Conservation (phyloP, 2,113 vertebrate genomes). For the Nycticryphes semicollaris region DNA sequence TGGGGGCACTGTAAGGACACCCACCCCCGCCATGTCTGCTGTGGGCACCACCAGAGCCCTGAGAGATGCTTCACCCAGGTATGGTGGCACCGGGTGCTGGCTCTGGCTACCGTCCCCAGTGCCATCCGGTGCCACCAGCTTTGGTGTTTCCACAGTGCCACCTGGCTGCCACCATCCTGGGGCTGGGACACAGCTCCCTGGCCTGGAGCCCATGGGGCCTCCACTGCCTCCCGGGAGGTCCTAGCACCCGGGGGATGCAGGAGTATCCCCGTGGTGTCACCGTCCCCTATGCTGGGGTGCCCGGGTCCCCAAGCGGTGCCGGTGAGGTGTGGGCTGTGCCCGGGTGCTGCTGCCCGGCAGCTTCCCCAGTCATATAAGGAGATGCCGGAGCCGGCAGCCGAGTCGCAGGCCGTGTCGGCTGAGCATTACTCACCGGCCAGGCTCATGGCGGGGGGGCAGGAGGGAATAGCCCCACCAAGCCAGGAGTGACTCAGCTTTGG, state of each 20-base stretch:
- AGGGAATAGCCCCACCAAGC: not conserved
- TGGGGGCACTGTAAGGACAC: no score
- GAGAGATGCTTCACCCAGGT: not conserved
- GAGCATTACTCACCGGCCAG: constrained; percentile 64
- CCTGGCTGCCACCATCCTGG: constrained; percentile 41
- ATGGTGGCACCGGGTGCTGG: accelerated
- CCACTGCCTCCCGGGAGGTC: accelerated
- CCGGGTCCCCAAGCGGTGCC: accelerated
- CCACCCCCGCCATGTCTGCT: no score
- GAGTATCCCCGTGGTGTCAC: no score
- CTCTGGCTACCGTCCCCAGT: not conserved
- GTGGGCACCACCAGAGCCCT: not conserved
- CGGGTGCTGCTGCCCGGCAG: not conserved
- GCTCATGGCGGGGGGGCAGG: not conserved
- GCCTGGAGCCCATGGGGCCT: accelerated
- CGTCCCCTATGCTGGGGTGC: accelerated
- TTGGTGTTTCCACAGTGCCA: constrained; percentile 62
- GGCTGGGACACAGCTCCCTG: not conserved
- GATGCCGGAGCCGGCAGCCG: constrained; percentile 29
- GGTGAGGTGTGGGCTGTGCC: not conserved
- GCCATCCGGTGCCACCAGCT: not conserved
- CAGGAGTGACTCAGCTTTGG: constrained; percentile 43
- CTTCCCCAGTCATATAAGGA: constrained; percentile 58
- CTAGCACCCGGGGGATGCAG: accelerated
- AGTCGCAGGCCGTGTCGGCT: not conserved